These are phyloP conservation scores for Drosophila ficusphila DNA, from an alignment of 1,140 invertebrate genomes.

Conservation along the genomic window DNA sequence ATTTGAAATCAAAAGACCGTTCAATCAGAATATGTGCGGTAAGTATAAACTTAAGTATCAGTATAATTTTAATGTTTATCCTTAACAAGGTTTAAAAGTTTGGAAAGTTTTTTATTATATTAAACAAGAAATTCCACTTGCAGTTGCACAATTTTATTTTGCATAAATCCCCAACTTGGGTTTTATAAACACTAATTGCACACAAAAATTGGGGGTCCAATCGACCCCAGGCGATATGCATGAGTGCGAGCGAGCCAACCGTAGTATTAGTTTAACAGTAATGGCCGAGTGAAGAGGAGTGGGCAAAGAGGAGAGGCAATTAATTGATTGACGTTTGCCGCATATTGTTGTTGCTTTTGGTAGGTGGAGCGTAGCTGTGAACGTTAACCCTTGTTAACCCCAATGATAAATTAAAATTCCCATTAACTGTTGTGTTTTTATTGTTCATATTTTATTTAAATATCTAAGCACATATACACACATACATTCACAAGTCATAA, in stretches of 20 bases:
- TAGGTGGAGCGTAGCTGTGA: constrained; percentile 50
- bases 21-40: no score
- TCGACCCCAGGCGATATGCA: background rate
- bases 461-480: constrained; percentile 59
- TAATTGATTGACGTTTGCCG: constrained; percentile 30
- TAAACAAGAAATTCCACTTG: background rate
- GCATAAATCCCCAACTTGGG: background rate
- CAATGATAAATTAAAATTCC: background rate
- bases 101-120: no score
- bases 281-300: constrained; percentile 29
- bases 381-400: constrained; percentile 38
- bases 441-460: constrained; percentile 69
- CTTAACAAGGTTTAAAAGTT: no score
- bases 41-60: no score
- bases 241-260: constrained; percentile 35
- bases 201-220: background rate
- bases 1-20: no score
- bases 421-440: constrained; percentile 9
- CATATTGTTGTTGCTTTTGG: constrained; percentile 12
- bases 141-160: no score
- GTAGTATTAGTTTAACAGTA: constrained; percentile 13
- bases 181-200: constrained; percentile 1
- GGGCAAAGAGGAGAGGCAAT: constrained; percentile 11
- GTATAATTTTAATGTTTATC: no score
- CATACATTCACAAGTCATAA: constrained; percentile 64